Conservation (phyloP, 2,113 vertebrate species). For the Aix galericulata region DNA sequence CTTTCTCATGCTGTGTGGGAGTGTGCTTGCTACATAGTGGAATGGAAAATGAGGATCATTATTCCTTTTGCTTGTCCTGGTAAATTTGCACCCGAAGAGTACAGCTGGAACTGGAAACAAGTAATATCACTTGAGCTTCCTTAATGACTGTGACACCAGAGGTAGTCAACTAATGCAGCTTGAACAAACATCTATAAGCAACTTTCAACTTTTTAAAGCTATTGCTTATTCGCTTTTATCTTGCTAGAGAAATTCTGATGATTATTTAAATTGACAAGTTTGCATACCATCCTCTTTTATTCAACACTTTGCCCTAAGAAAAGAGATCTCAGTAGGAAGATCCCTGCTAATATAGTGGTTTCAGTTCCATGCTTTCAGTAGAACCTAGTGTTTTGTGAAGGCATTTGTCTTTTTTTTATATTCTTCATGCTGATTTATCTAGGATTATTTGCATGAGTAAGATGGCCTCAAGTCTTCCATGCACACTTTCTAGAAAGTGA, state of each 20-base stretch:
- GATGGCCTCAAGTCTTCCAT: not conserved
- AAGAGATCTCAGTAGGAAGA: not conserved
- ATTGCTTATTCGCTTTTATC: not conserved
- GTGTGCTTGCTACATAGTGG: rapidly evolving
- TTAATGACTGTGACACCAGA: not conserved
- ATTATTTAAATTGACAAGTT: not conserved
- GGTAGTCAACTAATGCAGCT: not conserved
- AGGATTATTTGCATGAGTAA: not conserved
- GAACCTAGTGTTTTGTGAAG: not conserved
- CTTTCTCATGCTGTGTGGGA: not conserved
- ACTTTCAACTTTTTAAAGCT: not conserved
- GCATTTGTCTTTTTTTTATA: not conserved
- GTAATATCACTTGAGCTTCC: rapidly evolving
- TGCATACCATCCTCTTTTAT: not conserved
- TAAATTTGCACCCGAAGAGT: not conserved
- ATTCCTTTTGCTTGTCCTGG: not conserved
- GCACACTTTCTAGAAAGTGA: not conserved
- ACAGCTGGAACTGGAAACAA: not conserved
- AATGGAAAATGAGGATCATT: not conserved
- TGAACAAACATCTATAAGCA: not conserved
- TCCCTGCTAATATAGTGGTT: not conserved
- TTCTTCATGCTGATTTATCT: not conserved
- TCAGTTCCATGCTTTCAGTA: not conserved
- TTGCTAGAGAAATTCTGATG: not conserved
- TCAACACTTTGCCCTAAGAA: not conserved